Evolutionary conservation across 2,797 vertebrate species (phyloP).

Genomic region (Pseudomugil gertrudae): DNA sequence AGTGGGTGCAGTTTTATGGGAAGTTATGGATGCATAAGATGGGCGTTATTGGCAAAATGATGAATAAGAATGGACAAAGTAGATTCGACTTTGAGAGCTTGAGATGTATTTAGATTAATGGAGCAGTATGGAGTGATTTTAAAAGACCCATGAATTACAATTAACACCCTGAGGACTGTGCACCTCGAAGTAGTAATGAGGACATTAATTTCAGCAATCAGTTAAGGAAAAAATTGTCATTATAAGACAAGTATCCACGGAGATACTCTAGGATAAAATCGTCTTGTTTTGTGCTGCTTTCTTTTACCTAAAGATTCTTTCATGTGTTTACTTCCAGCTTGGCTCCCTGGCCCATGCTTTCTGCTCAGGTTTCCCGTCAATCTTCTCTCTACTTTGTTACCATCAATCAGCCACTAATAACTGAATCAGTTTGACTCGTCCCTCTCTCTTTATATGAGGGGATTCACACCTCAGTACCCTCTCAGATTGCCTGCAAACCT

Average conservation of each 20-base stretch:
- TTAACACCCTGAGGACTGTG: constrained; percentile 37
- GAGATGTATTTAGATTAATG: constrained; percentile 55
- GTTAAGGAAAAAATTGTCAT: constrained; percentile 22
- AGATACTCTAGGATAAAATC: not conserved
- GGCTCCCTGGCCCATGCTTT: no score
- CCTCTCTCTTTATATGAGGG: no score
- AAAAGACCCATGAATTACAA: constrained; percentile 54
- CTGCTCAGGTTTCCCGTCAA: no score
- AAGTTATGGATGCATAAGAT: constrained; percentile 10
- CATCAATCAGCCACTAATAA: no score
- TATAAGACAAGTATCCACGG: not conserved
- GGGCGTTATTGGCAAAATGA: constrained; percentile 2
- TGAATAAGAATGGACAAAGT: constrained; percentile 4
- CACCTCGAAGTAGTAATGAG: constrained; percentile 33
- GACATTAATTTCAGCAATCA: constrained; percentile 41
- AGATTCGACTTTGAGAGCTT: constrained; percentile 14
- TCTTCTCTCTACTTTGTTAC: no score
- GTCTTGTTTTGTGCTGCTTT: constrained; percentile 9
- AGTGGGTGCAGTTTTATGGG: constrained; percentile 25
- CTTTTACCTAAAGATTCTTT: constrained; percentile 27
- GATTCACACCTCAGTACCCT: no score
- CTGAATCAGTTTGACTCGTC: no score
- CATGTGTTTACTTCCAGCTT: no score
- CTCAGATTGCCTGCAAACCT: no score
- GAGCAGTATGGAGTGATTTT: constrained; percentile 25